These are phyloP conservation scores for Calameuta idolon DNA, from an alignment of 2,888 invertebrate genomes.

Conservation along the genomic window DNA sequence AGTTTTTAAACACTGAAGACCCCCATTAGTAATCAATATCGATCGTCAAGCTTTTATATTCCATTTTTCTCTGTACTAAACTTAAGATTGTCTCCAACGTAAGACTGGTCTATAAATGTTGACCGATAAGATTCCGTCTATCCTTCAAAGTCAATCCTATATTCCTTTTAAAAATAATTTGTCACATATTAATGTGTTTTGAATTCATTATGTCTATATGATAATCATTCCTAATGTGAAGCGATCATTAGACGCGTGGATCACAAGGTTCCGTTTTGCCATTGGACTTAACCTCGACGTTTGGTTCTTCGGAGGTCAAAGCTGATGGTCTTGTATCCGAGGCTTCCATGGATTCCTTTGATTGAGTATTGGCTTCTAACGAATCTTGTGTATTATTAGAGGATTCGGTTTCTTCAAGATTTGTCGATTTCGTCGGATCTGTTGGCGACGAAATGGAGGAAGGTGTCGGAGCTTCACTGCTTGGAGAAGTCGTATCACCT, in stretches of 20 bases:
- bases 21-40: background rate
- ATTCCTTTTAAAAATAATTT: conserved; percentile 28
- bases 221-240: conserved; percentile 40
- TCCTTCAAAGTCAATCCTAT: conserved; percentile 3
- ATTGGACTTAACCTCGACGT: conserved; percentile 46
- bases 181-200: conserved; percentile 40
- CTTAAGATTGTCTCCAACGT: background rate
- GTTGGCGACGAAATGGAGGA: conserved; percentile 61
- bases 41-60: background rate
- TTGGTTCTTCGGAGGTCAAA: conserved; percentile 40
- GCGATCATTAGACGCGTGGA: conserved; percentile 52
- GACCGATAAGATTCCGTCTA: background rate
- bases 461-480: conserved; percentile 57
- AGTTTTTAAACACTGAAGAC: background rate
- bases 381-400: conserved; percentile 49
- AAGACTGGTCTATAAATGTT: background rate
- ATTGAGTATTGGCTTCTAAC: conserved; percentile 33
- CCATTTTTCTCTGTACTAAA: background rate
- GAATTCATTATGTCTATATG: conserved; percentile 40
- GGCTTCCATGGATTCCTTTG: conserved; percentile 24
- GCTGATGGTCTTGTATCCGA: conserved; percentile 56
- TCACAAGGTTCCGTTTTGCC: conserved; percentile 46
- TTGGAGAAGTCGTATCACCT: conserved; percentile 53
- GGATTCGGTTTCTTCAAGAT: conserved; percentile 57
- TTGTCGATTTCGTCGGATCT: conserved; percentile 59